Evolutionary conservation across 1,140 invertebrate species (phyloP), one percentile per base, ranked within the genome.

Genomic region (Drosophila punjabiensis): DNA sequence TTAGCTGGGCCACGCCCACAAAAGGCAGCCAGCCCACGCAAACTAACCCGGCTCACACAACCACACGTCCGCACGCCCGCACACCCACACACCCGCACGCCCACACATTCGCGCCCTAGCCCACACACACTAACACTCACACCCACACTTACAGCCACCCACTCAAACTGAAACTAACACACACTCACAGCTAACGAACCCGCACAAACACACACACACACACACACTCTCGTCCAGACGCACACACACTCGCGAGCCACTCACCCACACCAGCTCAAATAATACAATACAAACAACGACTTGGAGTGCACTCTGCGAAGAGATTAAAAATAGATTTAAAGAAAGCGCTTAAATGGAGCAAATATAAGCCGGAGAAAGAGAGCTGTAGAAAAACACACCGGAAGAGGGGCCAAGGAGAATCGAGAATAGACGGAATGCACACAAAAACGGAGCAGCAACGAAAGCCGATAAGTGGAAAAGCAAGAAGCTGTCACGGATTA

Each of bases 1-100:
- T 89, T 89, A 89, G 85, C 79, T 71, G 58, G 66, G 66, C 77
- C 74, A 74, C 64, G 41, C 70, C 67, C 82, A 55, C 71, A 48
- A 58, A 60, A 62, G 71, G 55, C 64, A 48, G 14, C 55, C 61
- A 58, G 68, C 68, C 68, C 68, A 71, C 64, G 68, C 71, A 74
- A 74, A 74, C 70, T 74, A 74, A 74, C 35, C 53, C 70, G 48
- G 35, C 28, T 32, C 39, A 33, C 20, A 35, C 20, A 35, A 47
- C 35, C 63, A 45, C 8, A 18, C 20, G 18, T 39, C 20, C n/a
- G 30, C 62, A 61, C 53, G 13, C 52, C 52, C 52, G 5, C 53
- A 33, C 52, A 18, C 39, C 24, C 60, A 13, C 62, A 32, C 4
- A 13, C 18, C 18, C 16, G 16, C 60, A 55, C 50, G 1, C 50